Evolutionary conservation across 2,888 invertebrate species (phyloP), one percentile per base, ranked within the genome.

Genomic region (Lottia gigantea): DNA sequence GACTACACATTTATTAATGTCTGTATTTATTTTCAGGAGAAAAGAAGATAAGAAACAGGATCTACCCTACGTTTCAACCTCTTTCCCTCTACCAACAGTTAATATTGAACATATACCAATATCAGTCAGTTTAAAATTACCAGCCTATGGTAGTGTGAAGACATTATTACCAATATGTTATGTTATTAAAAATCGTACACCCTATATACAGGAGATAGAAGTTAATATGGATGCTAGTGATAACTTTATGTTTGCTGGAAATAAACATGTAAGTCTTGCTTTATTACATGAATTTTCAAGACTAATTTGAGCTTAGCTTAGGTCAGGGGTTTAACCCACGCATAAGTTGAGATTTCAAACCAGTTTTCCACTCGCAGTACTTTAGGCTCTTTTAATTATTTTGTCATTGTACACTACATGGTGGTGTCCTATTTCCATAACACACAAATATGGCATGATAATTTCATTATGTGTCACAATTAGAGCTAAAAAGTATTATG

Each of bases 231-330:
- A 95, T 80, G 92, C 93, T 11, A 94, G 93, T 72, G 96, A 97
- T 87, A 94, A 94, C 61, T 97, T 97, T 87, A 96, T 97, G 94
- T 97, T 95, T 90, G 93, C 97, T 73, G 97, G 97, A 2, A 95
- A 96, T 85, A 96, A 95, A 90, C 95, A 96, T 91, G 93, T 94
- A 84, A 68, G 68, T 67, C 3, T 46, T 62, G 63, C 70, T 66
- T 16, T 62, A 25, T 25, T 62, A 61, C 19, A 19, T 62, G 23
- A 46, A 6, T 31, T 31, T 6, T 31, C 6, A 31, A 31, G 2
- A 4, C 31, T 31, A 31, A 16, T n/a, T n/a, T n/a, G n/a, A 19
- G 6, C 31, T 55, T 23, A 31, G 31, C 6, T 31, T 31, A 31
- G n/a, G n/a, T n/a, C n/a, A n/a, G n/a, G n/a, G n/a, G n/a, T n/a